Evolutionary conservation across 2,888 invertebrate species (phyloP).

Genomic region (Phengaris arion): DNA sequence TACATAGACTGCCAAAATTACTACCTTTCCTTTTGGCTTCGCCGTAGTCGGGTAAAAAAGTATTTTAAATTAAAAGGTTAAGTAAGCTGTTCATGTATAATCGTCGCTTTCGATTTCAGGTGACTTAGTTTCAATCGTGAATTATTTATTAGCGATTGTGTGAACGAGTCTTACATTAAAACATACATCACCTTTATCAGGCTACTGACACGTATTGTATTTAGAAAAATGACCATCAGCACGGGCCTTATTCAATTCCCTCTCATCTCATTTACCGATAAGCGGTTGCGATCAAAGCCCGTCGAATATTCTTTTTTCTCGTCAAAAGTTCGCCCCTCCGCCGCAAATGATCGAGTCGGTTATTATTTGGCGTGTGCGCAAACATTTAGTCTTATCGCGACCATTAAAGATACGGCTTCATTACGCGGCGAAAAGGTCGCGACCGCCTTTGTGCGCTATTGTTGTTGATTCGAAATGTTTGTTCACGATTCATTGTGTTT

Average conservation of each 20-base stretch:
- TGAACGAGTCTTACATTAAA: background rate
- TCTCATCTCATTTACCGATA: constrained; percentile 62
- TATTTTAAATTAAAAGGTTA: no score
- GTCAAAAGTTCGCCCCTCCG: constrained; percentile 59
- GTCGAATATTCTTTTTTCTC: constrained; percentile 59
- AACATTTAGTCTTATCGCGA: constrained; percentile 77
- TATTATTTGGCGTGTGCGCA: constrained; percentile 79
- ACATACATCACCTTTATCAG: constrained; percentile 24
- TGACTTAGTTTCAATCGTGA: no score
- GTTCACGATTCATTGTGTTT: constrained; percentile 40
- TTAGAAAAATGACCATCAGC: constrained; percentile 40
- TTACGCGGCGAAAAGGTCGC: constrained; percentile 59
- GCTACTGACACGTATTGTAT: constrained; percentile 23
- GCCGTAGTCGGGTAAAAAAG: no score
- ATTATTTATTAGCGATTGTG: no score
- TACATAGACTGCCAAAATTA: no score
- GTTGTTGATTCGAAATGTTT: constrained; percentile 44
- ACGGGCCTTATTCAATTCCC: constrained; percentile 59
- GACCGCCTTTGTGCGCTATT: constrained; percentile 47
- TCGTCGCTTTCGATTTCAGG: no score
- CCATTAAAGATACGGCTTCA: constrained; percentile 79
- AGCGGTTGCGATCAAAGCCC: constrained; percentile 51
- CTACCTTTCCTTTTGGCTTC: no score
- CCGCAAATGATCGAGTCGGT: constrained; percentile 74
- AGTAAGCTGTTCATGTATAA: no score